A percentile compares a stretch with the other conserved stretches of the same genome.
Evolutionary conservation across 1,140 invertebrate species (phyloP).

Genomic region (Rhopalosiphum padi): DNA sequence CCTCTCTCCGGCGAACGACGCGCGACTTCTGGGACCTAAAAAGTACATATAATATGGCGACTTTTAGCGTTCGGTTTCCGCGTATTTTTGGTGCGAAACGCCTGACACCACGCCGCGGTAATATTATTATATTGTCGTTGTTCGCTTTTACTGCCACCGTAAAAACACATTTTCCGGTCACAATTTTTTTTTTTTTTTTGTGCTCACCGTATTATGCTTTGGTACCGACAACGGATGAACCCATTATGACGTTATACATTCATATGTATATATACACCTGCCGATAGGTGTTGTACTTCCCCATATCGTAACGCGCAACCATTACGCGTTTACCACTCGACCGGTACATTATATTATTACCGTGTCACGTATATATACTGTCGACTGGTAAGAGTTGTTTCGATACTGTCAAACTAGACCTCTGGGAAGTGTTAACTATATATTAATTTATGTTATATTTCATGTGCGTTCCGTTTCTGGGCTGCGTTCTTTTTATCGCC

Average conservation of each 20-base stretch:
- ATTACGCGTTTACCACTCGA: not conserved
- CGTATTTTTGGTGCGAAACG: not conserved
- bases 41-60: not conserved
- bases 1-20: not conserved
- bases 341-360: not conserved
- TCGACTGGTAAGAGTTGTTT: not conserved
- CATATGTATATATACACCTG: not conserved
- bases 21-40: slow-evolving; percentile 27
- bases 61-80: not conserved
- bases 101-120: not conserved
- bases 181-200: slow-evolving; percentile 15
- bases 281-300: not conserved
- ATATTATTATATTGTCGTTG: not conserved
- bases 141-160: slow-evolving; percentile 4
- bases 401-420: not conserved
- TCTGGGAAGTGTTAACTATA: slow-evolving; percentile 13
- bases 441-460: not conserved
- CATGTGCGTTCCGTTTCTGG: not conserved
- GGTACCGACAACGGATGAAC: not conserved
- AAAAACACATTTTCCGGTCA: not conserved
- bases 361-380: not conserved
- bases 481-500: not conserved
- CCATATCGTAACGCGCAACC: no score
- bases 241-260: not conserved
- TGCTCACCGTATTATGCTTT: not conserved